phyloP scores from a whole-genome alignment of 2,888 invertebrate species.

The Invenusta paracnida region DNA sequence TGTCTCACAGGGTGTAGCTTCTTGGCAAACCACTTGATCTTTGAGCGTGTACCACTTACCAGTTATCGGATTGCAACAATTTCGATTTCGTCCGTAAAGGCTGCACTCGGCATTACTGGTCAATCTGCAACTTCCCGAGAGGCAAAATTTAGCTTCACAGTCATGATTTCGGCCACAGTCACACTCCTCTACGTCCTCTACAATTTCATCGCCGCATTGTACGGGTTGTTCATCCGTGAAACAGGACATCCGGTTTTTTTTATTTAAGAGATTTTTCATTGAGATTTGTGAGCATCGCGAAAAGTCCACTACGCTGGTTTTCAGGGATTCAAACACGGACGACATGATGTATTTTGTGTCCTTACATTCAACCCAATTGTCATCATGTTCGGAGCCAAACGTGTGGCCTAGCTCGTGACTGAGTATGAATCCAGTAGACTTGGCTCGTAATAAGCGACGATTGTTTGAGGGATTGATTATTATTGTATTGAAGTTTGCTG shows the following conservation, averaged over 20 bases:
- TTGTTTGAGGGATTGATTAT: neutral
- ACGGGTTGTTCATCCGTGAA: neutral
- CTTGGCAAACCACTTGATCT: neutral
- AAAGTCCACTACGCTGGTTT: neutral
- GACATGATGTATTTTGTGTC: neutral
- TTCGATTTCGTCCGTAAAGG: neutral
- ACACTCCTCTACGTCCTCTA: neutral
- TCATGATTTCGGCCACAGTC: neutral
- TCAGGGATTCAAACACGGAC: neutral
- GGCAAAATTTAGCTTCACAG: neutral
- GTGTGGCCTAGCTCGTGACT: neutral
- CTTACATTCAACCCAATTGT: neutral
- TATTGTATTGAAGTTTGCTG: neutral
- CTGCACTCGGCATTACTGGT: neutral
- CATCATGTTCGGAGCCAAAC: neutral
- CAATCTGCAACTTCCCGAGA: neutral
- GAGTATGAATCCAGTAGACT: neutral
- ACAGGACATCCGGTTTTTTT: neutral
- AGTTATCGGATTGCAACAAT: neutral
- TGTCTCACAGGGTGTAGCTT: neutral
- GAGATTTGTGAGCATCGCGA: neutral
- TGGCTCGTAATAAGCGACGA: neutral
- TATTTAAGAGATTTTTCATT: too few relatives aligned
- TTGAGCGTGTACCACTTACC: neutral
- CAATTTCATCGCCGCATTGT: neutral